Evolutionary conservation across 2,113 vertebrate genomes (phyloP).

Genomic region (Zosterops lateralis): DNA sequence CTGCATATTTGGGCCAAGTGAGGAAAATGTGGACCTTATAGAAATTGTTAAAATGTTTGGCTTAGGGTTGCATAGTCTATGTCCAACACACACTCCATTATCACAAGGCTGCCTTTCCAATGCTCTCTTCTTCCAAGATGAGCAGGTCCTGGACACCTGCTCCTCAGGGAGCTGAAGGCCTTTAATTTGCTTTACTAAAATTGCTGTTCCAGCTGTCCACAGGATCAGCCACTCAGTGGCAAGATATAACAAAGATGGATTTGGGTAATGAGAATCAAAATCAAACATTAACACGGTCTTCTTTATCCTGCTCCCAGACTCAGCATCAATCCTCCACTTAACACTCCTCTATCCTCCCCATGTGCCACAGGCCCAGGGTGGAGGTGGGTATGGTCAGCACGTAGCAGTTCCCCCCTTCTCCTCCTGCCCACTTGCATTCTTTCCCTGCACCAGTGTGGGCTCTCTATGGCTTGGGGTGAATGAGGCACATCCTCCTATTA

Average conservation of each 20-base stretch:
- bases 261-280: neutral
- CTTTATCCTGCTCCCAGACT: neutral
- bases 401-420: neutral
- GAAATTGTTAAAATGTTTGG: neutral
- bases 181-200: neutral
- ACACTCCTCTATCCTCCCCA: neutral
- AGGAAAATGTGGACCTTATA: neutral
- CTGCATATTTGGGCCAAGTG: neutral
- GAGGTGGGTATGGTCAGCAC: neutral
- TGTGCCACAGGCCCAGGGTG: too few relatives aligned
- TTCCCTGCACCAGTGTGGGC: accelerated
- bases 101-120: neutral
- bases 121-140: neutral
- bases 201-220: neutral
- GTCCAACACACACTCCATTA: neutral
- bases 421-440: neutral
- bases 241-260: neutral
- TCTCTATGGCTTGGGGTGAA: neutral
- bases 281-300: neutral
- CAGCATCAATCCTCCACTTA: neutral
- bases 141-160: neutral
- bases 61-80: neutral
- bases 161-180: neutral
- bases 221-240: neutral
- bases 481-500: neutral